Evolutionary conservation across 1,140 invertebrate genomes (phyloP), one percentile per base, ranked within the genome.

Genomic region (Meloidogyne exigua): DNA sequence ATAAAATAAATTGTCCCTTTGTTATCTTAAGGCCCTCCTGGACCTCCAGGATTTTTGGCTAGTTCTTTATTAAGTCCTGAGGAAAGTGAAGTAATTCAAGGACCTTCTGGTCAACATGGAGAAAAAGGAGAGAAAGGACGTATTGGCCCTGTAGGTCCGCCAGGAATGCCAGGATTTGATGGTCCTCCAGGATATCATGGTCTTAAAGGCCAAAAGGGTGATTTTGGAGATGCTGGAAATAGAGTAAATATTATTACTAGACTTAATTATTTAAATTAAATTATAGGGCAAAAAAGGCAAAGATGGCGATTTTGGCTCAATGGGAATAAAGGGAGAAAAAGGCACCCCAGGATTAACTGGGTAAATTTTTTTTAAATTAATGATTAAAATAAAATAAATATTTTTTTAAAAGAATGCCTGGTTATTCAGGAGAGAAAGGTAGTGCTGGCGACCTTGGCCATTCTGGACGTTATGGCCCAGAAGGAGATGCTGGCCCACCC

Each of bases 51-150:
- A 44, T 76, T 72, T 25, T 87, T 81, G 39, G 68, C 75, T 0
- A 73, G 72, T 13, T 64, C 79, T 18, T 72, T 68, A 36, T 44
- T 80, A n/a, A 65, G 73, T 28, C 83, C 83, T 13, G 82, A 87
- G 65, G 85, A 86, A 76, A 87, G 82, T 36, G 84, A 87, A 76
- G 85, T 86, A 5, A 82, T 86, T 64, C 85, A 83, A 78, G 85
- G 85, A 28, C 85, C 85, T 42, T 18, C 79, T 25, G 84, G 84
- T 36, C 70, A 71, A 57, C 39, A 15, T 18, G 84, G 85, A 65
- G 69, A 67, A 25, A 86, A 87, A 73, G 85, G 85, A 72, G 85
- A 87, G 68, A 87, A 87, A 75, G 85, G 85, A 62, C 82, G 85
- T 26, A 83, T 73, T 44, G 85, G 85, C 15, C 81, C 84, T 28